Percentiles rank a stretch among this genome's conserved stretches.
These are phyloP conservation scores for Nymphicus hollandicus DNA, from an alignment of 2,113 vertebrate species.

Conservation along the genomic window DNA sequence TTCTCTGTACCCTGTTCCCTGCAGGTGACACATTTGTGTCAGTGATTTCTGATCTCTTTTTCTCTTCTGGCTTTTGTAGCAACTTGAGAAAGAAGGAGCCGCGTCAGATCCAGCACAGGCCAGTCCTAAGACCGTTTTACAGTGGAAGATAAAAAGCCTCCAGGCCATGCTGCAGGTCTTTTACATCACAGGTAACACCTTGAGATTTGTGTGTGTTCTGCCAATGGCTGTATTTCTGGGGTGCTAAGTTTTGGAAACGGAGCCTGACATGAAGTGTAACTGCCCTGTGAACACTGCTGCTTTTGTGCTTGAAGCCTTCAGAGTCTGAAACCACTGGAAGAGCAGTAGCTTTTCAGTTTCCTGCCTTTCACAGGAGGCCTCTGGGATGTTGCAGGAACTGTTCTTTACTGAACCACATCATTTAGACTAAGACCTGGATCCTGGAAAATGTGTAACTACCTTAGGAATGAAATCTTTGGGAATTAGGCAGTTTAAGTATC, in stretches of 20 bases:
- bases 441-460: background rate
- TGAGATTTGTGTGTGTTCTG: rapidly evolving
- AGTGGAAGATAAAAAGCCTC: background rate
- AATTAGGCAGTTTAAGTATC: background rate
- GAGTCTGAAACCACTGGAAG: background rate
- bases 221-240: rapidly evolving
- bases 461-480: background rate
- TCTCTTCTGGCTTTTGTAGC: background rate
- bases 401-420: background rate
- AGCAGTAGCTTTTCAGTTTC: background rate
- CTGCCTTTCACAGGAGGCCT: background rate
- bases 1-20: background rate
- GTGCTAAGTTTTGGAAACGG: background rate
- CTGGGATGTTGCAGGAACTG: background rate
- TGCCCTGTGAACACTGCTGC: background rate
- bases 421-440: background rate
- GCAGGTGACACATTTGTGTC: no score
- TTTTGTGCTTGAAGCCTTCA: background rate
- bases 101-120: background rate
- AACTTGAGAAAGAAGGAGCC: background rate
- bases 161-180: conserved; percentile 52
- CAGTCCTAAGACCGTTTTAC: background rate
- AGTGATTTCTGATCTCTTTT: background rate
- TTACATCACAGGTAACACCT: conserved; percentile 66
- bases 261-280: background rate